Evolutionary conservation across 92 coral and sea anemone genomes (phyloP).

Genomic region (Scolanthus callimorphus): DNA sequence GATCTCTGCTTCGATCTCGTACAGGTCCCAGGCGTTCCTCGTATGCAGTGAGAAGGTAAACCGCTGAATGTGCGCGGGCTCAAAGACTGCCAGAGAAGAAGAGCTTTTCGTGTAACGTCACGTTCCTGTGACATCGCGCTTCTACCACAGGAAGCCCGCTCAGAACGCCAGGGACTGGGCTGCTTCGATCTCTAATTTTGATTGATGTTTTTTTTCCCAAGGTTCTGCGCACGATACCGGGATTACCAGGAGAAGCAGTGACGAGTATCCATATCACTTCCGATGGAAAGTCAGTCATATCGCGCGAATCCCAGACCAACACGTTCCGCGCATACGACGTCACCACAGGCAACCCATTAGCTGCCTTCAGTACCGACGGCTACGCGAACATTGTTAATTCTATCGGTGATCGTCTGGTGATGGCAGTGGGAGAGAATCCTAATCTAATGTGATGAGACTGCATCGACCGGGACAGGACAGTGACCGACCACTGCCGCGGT

Average conservation of each 20-base stretch:
- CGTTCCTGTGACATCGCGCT: no score
- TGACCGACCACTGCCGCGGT: not conserved
- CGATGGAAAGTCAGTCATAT: slow-evolving; percentile 53
- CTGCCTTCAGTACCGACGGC: slow-evolving; percentile 65
- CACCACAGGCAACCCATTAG: slow-evolving; percentile 30
- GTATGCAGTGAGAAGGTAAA: no score
- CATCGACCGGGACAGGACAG: slow-evolving; percentile 35
- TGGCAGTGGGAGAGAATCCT: slow-evolving; percentile 62
- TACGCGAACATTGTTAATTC: slow-evolving; percentile 36
- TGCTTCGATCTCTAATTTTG: no score
- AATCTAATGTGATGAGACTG: slow-evolving; percentile 50
- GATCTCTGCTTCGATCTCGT: no score
- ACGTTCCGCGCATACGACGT: slow-evolving; percentile 54
- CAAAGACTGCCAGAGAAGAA: no score
- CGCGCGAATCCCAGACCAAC: slow-evolving; percentile 37
- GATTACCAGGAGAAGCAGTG: slow-evolving; percentile 16
- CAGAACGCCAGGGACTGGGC: no score
- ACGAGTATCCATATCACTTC: slow-evolving; percentile 36
- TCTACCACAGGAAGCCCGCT: no score
- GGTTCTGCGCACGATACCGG: no score
- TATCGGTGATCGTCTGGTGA: slow-evolving; percentile 56
- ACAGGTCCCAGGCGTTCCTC: no score
- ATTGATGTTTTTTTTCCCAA: no score
- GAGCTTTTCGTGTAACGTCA: no score
- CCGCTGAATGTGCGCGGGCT: no score